Conservation (phyloP, 2,888 invertebrate species). For the Amphipoea oculea region DNA sequence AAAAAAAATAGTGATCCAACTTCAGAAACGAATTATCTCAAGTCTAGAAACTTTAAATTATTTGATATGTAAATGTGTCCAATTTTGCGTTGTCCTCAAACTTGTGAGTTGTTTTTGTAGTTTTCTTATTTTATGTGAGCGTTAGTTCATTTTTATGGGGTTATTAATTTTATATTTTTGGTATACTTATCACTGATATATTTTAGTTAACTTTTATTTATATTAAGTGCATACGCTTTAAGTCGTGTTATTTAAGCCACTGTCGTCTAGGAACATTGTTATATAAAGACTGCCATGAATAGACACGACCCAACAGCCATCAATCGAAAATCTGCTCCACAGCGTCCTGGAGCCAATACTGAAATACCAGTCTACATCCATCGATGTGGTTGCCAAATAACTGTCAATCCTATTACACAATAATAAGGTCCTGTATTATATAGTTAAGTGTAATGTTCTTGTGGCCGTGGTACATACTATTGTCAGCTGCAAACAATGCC, state of each 20-base stretch:
- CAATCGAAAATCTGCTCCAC: constrained; percentile 51
- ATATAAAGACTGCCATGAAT: constrained; percentile 39
- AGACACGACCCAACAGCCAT: constrained; percentile 32
- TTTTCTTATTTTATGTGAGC: constrained; percentile 12
- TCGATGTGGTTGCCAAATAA: constrained; percentile 34
- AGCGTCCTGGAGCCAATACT: constrained; percentile 39
- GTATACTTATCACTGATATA: neutral
- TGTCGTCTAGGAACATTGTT: constrained; percentile 21
- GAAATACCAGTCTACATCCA: constrained; percentile 11
- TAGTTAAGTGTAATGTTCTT: constrained; percentile 19
- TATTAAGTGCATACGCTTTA: neutral
- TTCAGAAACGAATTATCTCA: constrained; percentile 1
- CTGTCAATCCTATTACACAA: constrained; percentile 24
- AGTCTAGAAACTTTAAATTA: constrained; percentile 12
- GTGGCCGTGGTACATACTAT: constrained; percentile 48
- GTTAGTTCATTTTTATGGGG: neutral
- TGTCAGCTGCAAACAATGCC: constrained; percentile 73
- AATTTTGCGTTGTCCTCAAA: constrained; percentile 27
- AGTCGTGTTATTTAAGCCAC: neutral
- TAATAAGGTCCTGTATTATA: constrained; percentile 38
- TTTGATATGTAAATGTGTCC: neutral
- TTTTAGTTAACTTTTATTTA: neutral
- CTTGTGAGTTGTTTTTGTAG: constrained; percentile 1
- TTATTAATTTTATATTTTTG: neutral
- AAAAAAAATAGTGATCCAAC: neutral